Base-by-base conservation (phyloP, 2,888 invertebrate genomes). In the Brenthis daphne region DNA sequence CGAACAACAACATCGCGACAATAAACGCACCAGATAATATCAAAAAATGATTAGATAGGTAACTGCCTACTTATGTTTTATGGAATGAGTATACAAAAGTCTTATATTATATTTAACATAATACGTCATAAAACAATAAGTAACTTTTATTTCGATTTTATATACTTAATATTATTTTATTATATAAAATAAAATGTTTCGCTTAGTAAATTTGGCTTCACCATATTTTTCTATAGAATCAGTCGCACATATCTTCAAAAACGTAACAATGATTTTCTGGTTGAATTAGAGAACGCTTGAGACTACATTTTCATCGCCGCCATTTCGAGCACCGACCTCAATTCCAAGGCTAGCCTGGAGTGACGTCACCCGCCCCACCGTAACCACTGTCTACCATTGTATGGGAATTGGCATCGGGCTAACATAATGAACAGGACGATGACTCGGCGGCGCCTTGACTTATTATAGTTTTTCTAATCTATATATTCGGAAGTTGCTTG, bases 301-400 rank as follows among this genome's bases (percentile, higher is more conserved):
- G 86, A 84, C 85, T 86, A 88, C 85, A 86, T 87, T 77, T 88
- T 86, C 81, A 85, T 73, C 85, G 90, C 82, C 85, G 84, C 82
- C 83, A 83, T 85, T 88, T 85, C 85, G 84, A 85, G 82, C 85
- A 85, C 82, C 87, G 88, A 90, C 88, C 90, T 90, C 90, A 86
- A 88, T 89, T 83, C 82, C 88, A 89, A 89, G 90, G 90, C 89
- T 89, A 84, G 85, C 82, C 81, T 82, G 80, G 80, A 84, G 82
- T 91, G 90, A 92, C 91, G 90, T 91, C 90, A 90, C 74, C 80
- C 82, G 77, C 82, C 77, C 80, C 82, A 81, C 79, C 83, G 81
- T 82, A 74, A 75, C 82, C 79, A 75, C 81, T 78, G 82, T 86
- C 83, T 83, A 77, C 85, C 83, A 88, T 88, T 90, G 86, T 89